Evolutionary conservation across 2,888 invertebrate species (phyloP), one percentile per base, ranked within the genome.

Genomic region (Hoplodrina ambigua): DNA sequence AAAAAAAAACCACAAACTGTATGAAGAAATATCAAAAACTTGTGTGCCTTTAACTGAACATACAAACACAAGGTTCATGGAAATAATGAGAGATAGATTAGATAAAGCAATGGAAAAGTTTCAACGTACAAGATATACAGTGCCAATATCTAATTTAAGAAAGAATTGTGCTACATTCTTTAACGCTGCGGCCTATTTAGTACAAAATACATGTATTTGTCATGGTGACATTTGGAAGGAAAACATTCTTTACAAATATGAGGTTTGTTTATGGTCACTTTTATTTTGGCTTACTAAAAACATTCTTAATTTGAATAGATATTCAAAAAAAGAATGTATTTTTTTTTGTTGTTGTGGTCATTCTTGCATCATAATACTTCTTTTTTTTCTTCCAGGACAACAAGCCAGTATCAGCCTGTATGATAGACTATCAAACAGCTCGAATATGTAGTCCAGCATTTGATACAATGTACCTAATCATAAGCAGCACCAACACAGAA

Each of bases 151-250:
- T 15, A 76, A 75, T 7, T 80, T 95, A 5, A 88, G 85, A 76
- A 61, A 81, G 2, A 87, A 93, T 57, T 93, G 91, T 84, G 81
- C 63, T 2, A 81, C 78, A 53, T 83, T 86, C 76, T 89, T 92
- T 71, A 88, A 90, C 65, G 80, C 81, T 3, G 84, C 88, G 0
- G 75, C 84, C 25, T 76, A 80, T 25, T 83, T 84, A 25, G 90
- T 88, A 4, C 81, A 86, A 55, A 85, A 83, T 52, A 86, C 87
- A 20, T 94, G 93, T 72, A 84, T 96, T 64, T 93, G 94, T 74
- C 96, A 96, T 83, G 95, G 95, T 37, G 96, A 96, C 85, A 91
- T 94, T 50, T 96, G 96, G 96, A 95, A 95, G 81, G 95, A 95
- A 85, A 96, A 96, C 76, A 90, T 95, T 65, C 83, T 96, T 25